A percentile compares a stretch with the other conserved stretches of the same genome.
These are phyloP conservation scores for Buceros bicornis DNA, from an alignment of 2,797 vertebrate species.

Conservation along the genomic window DNA sequence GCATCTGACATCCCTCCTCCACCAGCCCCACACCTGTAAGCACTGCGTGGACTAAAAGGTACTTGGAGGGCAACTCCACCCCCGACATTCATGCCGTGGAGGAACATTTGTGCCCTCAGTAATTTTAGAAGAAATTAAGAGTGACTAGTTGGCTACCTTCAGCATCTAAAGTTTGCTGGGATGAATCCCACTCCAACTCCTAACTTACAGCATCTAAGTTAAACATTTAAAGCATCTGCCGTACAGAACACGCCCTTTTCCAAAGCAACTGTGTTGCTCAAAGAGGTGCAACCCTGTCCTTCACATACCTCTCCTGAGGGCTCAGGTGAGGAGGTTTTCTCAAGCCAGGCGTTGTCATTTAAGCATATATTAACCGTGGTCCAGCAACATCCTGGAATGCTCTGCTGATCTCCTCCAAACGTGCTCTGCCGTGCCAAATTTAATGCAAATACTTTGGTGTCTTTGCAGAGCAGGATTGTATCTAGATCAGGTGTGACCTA, in stretches of 20 bases:
- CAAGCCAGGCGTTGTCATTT: neutral
- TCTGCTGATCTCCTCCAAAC: neutral
- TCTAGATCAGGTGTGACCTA: no score
- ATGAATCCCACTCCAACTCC: neutral
- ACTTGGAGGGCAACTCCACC: neutral
- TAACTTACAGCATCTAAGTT: neutral
- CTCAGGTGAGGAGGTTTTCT: neutral
- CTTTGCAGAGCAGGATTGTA: neutral
- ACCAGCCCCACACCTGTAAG: neutral
- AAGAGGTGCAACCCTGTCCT: neutral
- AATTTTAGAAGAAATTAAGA: neutral
- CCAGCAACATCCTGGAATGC: neutral
- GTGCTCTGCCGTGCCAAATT: neutral
- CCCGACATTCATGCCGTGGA: neutral
- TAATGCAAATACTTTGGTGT: neutral
- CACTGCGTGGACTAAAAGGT: no score
- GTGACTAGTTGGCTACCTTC: neutral
- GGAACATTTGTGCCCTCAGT: neutral
- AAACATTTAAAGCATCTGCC: neutral
- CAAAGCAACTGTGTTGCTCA: neutral
- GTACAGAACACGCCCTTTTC: fast-evolving
- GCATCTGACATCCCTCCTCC: neutral
- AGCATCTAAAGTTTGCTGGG: neutral
- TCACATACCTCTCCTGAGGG: neutral
- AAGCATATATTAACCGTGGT: neutral